A percentile compares a stretch with the other conserved stretches of the same genome.
These are phyloP conservation scores for Pseudopodoces humilis DNA, from an alignment of 2,113 vertebrate species.

Conservation along the genomic window DNA sequence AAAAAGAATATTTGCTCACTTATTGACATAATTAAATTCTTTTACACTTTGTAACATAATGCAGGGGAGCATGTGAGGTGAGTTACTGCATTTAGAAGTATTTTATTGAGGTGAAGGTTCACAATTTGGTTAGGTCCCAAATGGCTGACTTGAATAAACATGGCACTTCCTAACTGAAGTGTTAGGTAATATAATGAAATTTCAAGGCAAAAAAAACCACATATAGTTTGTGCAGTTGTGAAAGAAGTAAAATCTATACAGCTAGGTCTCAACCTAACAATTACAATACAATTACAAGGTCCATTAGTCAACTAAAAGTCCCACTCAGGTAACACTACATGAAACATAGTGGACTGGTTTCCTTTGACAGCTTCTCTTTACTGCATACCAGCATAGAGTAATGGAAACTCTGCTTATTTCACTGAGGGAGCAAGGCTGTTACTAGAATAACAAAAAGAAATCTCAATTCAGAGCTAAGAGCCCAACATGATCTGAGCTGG, in stretches of 20 bases:
- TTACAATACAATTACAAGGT: neutral
- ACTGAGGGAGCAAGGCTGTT: neutral
- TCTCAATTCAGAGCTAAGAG: neutral
- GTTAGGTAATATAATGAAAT: constrained; percentile 17
- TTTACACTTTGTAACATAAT: neutral
- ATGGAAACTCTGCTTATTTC: neutral
- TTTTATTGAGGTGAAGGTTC: neutral
- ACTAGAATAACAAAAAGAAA: neutral
- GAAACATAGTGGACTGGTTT: neutral
- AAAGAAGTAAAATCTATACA: neutral
- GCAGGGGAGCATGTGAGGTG: neutral
- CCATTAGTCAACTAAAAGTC: constrained; percentile 1
- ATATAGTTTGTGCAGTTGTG: neutral
- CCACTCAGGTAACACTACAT: neutral
- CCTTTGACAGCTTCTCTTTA: neutral
- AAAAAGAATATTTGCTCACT: neutral
- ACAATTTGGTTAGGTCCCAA: neutral
- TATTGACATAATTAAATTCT: neutral
- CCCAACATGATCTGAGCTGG: neutral
- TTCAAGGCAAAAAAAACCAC: constrained; percentile 19
- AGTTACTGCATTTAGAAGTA: neutral
- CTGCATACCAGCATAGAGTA: neutral
- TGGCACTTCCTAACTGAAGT: neutral
- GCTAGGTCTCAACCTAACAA: neutral
- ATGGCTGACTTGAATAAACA: neutral